Base-by-base conservation (phyloP, 2,888 invertebrate genomes). In the Xanthostigma xanthostigma region DNA sequence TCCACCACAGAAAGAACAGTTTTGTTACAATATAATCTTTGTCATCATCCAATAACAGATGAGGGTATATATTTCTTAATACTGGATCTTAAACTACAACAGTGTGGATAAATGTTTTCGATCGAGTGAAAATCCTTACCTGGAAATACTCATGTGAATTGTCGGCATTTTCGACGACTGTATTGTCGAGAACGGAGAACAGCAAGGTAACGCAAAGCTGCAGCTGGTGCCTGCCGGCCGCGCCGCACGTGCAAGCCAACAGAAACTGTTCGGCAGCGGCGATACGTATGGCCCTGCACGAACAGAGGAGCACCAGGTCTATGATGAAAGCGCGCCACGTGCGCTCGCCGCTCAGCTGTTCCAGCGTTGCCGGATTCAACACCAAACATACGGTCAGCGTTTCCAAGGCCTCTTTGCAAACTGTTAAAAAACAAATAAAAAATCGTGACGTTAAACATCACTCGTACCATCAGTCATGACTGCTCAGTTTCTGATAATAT, bases 371-470 rank as follows among this genome's bases (percentile, higher is more conserved):
- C n/a, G 91, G 88, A 65, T 91, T 92, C 44, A 96, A 69, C 44
- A 92, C 87, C 63, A 95, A 78, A 55, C 89, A 85, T 55, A 95
- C 81, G 45, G 92, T 90, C 53, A 96, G 72, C 52, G 93, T 84
- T 70, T 96, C 95, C 64, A 96, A 73, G 44, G 93, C 90, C 70
- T 95, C 95, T 58, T 90, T 86, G 59, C 91, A 91, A 61, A 91
- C 84, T 70, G 67, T 44, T 61, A 72, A 60, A 54, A 56, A 46
- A 45, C 9, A 45, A 12, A 42, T 33, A 53, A 35, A 17, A 17
- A 36, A 27, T 6, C 27, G 6, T 27, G n/a, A n/a, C n/a, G n/a
- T n/a, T n/a, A n/a, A n/a, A n/a, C 3, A 6, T 27, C 27, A 27
- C 27, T 6, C 3, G 17, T 17, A 17, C 17, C 11, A 45, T 43